Conservation (phyloP, 2,888 invertebrate species). For the Tipula lateralis region DNA sequence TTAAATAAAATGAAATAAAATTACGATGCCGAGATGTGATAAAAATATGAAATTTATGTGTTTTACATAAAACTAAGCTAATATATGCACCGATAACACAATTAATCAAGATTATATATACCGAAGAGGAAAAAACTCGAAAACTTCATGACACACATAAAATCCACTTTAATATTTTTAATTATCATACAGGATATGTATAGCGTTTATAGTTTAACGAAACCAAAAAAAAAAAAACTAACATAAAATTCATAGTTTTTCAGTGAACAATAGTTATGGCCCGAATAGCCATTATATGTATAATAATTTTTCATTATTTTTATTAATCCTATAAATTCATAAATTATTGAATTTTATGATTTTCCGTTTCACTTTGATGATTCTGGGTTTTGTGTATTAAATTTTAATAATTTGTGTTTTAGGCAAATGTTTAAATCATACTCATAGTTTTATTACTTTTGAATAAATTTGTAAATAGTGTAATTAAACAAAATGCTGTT, state of each 20-base stretch:
- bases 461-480: not conserved
- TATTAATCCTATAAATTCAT: constrained; percentile 24
- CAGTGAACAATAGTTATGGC: not conserved
- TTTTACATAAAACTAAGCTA: not conserved
- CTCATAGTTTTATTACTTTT: not conserved
- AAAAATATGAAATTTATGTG: not conserved
- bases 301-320: not conserved
- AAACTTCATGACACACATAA: constrained; percentile 12
- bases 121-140: not conserved
- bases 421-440: not conserved
- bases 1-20: not conserved
- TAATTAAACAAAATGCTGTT: not conserved
- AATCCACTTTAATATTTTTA: not conserved
- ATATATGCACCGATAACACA: constrained; percentile 11
- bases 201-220: not conserved
- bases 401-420: not conserved
- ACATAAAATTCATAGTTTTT: constrained; percentile 4
- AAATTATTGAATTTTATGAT: constrained; percentile 11
- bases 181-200: not conserved
- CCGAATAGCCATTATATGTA: not conserved
- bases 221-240: not conserved
- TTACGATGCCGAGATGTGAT: not conserved
- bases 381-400: not conserved
- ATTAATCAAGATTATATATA: constrained; percentile 6
- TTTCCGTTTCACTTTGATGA: constrained; percentile 13